Conservation (phyloP, 2,113 vertebrate genomes). For the Carollia perspicillata region DNA sequence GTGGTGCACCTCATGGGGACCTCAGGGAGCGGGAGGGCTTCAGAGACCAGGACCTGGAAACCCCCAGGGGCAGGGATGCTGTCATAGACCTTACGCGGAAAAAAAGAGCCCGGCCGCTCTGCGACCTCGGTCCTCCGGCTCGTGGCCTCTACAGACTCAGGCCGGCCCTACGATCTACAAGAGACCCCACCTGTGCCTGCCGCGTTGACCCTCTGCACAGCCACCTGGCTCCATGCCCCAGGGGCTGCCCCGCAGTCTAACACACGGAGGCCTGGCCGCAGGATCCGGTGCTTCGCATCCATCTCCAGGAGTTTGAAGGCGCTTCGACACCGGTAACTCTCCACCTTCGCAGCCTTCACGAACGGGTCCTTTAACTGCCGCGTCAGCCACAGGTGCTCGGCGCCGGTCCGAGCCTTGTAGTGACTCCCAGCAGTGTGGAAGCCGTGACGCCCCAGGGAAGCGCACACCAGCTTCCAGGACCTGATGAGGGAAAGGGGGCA, state of each 20-base stretch:
- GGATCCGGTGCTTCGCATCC: conserved; percentile 83
- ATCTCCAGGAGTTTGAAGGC: conserved; percentile 95
- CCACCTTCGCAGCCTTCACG: conserved; percentile 86
- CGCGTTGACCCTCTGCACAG: conserved; percentile 90
- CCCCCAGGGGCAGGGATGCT: too few species aligned
- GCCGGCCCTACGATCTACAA: rapidly evolving
- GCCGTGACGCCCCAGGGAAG: neutral
- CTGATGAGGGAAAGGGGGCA: neutral
- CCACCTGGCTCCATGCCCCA: conserved; percentile 97
- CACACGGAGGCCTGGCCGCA: conserved; percentile 86
- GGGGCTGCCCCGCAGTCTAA: conserved; percentile 95
- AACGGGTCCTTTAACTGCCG: conserved; percentile 91
- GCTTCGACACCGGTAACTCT: conserved; percentile 91
- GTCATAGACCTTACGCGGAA: neutral
- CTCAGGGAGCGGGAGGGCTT: neutral
- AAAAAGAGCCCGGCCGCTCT: neutral
- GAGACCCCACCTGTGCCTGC: conserved; percentile 82
- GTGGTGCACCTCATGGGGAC: neutral
- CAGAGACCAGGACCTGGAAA: neutral
- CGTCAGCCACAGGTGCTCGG: conserved; percentile 88
- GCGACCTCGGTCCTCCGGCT: rapidly evolving
- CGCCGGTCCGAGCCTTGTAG: conserved; percentile 74
- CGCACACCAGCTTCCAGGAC: neutral
- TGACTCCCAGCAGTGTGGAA: conserved; percentile 76
- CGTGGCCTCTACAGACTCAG: rapidly evolving